Base-by-base conservation (phyloP, 64 coral and sea anemone genomes). In the Pocillopora damicornis region DNA sequence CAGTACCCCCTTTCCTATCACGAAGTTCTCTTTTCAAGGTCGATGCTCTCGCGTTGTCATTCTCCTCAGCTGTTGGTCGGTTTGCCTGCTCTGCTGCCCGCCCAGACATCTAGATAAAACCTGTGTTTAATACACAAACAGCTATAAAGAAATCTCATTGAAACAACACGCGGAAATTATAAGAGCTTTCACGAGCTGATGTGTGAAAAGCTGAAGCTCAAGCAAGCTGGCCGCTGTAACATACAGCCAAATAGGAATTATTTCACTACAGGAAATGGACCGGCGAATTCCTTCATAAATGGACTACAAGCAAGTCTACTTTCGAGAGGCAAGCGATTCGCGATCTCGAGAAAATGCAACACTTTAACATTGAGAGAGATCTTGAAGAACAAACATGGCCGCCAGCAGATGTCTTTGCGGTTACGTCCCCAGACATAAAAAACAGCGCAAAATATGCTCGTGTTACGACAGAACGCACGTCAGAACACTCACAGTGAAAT, bases 381-480 rank as follows among this genome's bases (percentile, higher is more conserved):
- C 7, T 59, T 81, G 37, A 85, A 58, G 81, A 58, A 85, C 81
- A 85, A 85, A 83, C 20, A 85, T 85, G 81, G 81, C 81, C 25
- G 63, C 81, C 81, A 0, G 18, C 42, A 85, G 45, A 85, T 85
- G 81, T 85, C 42, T 11, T 5, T 66, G 35, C 35, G 81, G 38
- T 38, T 73, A 72, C 51, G 38, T 85, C 81, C 38, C 45, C 22
- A 56, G 81, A 3, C 18, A 9, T 35, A 58, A 17, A 51, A 85
- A 73, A 72, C 64, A 12, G 72, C 38, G 37, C 11, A 73, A 45
- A 58, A 13, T 15, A 10, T 0, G 9, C 20, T 34, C 9, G 37
- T 17, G 58, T 42, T n/a, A 16, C 17, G 38, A 67, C 81, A 57
- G 37, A 71, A 15, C 4, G 5, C 72, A 68, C n/a, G 58, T 18